Conservation (phyloP, 2,888 invertebrate genomes). For the Bellardia bayeri region DNA sequence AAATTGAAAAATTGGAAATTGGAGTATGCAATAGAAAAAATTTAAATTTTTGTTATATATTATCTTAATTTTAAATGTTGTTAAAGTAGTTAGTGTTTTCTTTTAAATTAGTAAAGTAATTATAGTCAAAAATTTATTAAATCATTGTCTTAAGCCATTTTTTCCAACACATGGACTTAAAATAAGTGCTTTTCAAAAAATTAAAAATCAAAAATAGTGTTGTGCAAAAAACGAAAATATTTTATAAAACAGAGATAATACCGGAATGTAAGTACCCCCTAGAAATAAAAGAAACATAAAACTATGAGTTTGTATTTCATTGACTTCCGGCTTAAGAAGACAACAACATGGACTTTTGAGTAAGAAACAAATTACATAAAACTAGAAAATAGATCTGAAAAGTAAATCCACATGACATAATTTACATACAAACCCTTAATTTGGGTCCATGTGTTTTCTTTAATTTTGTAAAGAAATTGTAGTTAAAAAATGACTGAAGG, state of each 20-base stretch:
- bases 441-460: slow-evolving; percentile 81
- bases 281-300: slow-evolving; percentile 70
- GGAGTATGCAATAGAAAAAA: too few species aligned
- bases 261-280: slow-evolving; percentile 75
- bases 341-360: slow-evolving; percentile 74
- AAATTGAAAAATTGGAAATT: too few species aligned
- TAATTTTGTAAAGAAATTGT: slow-evolving; percentile 44
- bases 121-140: slow-evolving; percentile 39
- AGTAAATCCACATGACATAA: slow-evolving; percentile 11
- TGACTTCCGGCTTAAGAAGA: slow-evolving; percentile 75
- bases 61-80: slow-evolving; percentile 12
- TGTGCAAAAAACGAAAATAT: slow-evolving; percentile 31
- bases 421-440: slow-evolving; percentile 43
- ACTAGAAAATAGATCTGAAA: slow-evolving; percentile 16
- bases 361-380: slow-evolving; percentile 22
- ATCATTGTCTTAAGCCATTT: slow-evolving; percentile 78
- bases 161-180: slow-evolving; percentile 77
- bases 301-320: slow-evolving; percentile 77
- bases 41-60: not conserved
- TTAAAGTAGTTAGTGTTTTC: slow-evolving; percentile 43
- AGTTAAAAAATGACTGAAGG: slow-evolving; percentile 79
- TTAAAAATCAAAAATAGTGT: slow-evolving; percentile 43
- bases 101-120: slow-evolving; percentile 4
- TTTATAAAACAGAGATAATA: slow-evolving; percentile 49
- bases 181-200: slow-evolving; percentile 67